Base-by-base conservation (phyloP, 2,113 vertebrate species). In the Strigops habroptila region DNA sequence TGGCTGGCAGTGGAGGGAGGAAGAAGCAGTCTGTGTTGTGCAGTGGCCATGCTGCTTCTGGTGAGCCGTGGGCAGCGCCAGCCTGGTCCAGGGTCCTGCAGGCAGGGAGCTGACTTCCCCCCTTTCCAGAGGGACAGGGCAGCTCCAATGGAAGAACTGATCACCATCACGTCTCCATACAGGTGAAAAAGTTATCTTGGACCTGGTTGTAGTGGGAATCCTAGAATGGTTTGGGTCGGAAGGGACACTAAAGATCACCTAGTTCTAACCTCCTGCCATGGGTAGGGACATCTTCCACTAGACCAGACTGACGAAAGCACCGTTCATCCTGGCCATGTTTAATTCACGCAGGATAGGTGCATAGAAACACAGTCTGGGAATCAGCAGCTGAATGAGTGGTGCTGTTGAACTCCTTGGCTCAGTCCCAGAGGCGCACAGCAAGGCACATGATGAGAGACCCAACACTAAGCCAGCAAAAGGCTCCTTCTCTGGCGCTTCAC, bases 401-500 rank as follows among this genome's bases (percentile, higher is more conserved):
- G 80, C 37, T 33, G 55, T 57, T 43, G 52, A 41, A 46, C 10
- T 7, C 19, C 39, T 68, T 2, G 0, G 53, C 33, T 57, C 15
- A 13, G 63, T 21, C 60, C 68, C 63, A 82, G 62, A 12, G 49
- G 63, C 18, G 44, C 11, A 6, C 91, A 96, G 71, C 65, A 65
- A 59, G 18, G n/a, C 1, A 1, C 1, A 4, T 10, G 59, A 51
- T 35, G 46, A 80, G 43, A 85, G 31, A 52, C 73, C 30, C 70
- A 76, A 37, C 0, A 0, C 11, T 0, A 0, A 76, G 73, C 55
- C 75, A 90, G 80, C 60, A 62, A 37, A 88, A 79, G n/a, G 53
- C 69, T 93, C 82, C 93, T 97, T 93, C 96, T 95, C 97, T 48
- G 81, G 51, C 24, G 82, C 80, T 74, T 71, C 5, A 51, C 87